Evolutionary conservation across 2,888 invertebrate species (phyloP).

Genomic region (Drosophila ochracea): DNA sequence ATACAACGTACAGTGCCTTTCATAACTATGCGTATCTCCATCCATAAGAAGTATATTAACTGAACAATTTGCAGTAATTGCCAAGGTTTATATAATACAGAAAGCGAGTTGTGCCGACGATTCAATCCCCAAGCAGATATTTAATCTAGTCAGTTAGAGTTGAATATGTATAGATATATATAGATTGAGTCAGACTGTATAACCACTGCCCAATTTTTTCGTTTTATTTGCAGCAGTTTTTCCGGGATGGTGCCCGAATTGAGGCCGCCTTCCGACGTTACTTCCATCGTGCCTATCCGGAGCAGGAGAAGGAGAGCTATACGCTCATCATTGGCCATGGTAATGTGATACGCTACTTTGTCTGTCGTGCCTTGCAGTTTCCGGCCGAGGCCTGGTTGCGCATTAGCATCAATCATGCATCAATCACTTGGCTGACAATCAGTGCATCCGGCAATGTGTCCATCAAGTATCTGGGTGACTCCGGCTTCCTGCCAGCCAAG

Average conservation of each 20-base stretch:
- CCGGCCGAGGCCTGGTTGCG: slow-evolving; percentile 99
- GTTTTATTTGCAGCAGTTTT: slow-evolving; percentile 91
- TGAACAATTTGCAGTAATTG: neutral
- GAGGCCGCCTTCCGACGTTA: slow-evolving; percentile 98
- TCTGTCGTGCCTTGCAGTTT: slow-evolving; percentile 97
- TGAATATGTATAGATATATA: neutral
- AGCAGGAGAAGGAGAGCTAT: slow-evolving; percentile 92
- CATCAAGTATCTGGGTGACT: slow-evolving; percentile 93
- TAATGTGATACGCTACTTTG: slow-evolving; percentile 98
- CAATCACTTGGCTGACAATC: slow-evolving; percentile 96
- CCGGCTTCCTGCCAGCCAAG: slow-evolving; percentile 94
- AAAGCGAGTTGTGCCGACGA: neutral
- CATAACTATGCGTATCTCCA: neutral
- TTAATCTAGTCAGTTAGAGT: neutral
- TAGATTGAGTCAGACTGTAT: neutral
- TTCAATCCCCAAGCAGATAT: neutral
- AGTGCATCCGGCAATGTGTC: slow-evolving; percentile 94
- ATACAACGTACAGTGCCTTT: neutral
- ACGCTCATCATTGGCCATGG: slow-evolving; percentile 98
- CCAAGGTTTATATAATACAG: neutral
- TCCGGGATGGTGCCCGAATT: slow-evolving; percentile 95
- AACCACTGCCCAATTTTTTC: slow-evolving; percentile 7
- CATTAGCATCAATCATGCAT: slow-evolving; percentile 95
- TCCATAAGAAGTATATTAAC: neutral
- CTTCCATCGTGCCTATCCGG: slow-evolving; percentile 94